Evolutionary conservation across 2,888 invertebrate species (phyloP).

Genomic region (Lepas anatifera): DNA sequence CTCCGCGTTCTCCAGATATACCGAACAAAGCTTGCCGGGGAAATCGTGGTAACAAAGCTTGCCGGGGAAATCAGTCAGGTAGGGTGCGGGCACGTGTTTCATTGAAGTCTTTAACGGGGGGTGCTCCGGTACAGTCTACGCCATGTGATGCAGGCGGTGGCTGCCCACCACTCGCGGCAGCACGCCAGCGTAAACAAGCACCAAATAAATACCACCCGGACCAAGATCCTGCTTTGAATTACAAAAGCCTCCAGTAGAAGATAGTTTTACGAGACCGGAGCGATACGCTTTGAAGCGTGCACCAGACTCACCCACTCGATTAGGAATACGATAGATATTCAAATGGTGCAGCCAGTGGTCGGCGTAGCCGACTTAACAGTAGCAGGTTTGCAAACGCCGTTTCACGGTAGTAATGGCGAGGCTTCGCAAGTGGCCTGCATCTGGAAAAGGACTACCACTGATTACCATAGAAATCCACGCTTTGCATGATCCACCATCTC

Average conservation of each 20-base stretch:
- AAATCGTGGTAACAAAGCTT: too few relatives aligned
- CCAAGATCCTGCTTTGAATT: slow-evolving; percentile 28
- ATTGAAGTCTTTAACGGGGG: neutral
- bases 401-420: too few relatives aligned
- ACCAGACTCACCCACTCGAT: neutral
- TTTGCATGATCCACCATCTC: too few relatives aligned
- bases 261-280: too few relatives aligned
- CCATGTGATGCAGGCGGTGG: slow-evolving; percentile 27
- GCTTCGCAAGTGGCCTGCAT: too few relatives aligned
- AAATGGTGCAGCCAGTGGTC: neutral
- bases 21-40: too few relatives aligned
- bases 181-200: slow-evolving; percentile 40
- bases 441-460: too few relatives aligned
- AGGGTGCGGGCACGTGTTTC: neutral
- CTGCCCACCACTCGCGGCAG: too few relatives aligned
- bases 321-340: slow-evolving; percentile 10
- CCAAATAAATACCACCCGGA: slow-evolving; percentile 30
- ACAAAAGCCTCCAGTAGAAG: slow-evolving; percentile 26
- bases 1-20: too few relatives aligned
- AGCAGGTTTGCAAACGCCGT: slow-evolving; percentile 4
- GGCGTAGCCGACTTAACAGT: neutral
- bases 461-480: too few relatives aligned
- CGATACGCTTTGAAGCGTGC: neutral
- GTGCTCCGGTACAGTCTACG: slow-evolving; percentile 22
- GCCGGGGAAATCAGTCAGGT: too few relatives aligned